A percentile compares a stretch with the other conserved stretches of the same genome.
Conservation (phyloP, 2,113 vertebrate genomes). For the Labrus mixtus region DNA sequence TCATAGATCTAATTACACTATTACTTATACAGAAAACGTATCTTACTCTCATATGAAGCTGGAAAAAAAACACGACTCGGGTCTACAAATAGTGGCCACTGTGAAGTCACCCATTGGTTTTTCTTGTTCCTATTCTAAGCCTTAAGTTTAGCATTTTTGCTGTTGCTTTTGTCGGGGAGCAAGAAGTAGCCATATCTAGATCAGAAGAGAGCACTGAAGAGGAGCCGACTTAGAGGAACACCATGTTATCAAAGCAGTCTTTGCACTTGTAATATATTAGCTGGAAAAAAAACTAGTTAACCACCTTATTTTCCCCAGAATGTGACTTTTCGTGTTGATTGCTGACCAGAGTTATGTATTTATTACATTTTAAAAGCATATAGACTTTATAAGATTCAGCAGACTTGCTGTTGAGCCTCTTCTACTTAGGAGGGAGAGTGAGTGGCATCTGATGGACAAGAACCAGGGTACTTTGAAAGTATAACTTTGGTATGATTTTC, state of each 20-base stretch:
- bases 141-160: background rate
- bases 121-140: background rate
- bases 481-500: no score
- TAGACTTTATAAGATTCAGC: no score
- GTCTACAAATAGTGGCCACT: background rate
- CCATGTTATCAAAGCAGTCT: background rate
- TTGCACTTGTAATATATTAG: background rate
- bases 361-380: no score
- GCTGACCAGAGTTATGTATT: no score
- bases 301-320: no score
- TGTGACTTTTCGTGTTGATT: no score
- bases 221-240: background rate
- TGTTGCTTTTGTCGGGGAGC: background rate
- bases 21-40: constrained; percentile 19
- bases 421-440: no score
- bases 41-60: background rate
- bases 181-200: background rate
- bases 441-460: no score
- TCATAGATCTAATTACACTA: constrained; percentile 28
- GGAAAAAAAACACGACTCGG: background rate
- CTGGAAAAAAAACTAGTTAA: background rate
- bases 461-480: no score
- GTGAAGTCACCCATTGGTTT: background rate
- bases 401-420: no score
- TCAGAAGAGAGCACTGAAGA: background rate